Percentiles rank a stretch among this genome's conserved stretches.
phyloP scores from a whole-genome alignment of 1,140 invertebrate genomes.

The Zaprionus inermis region DNA sequence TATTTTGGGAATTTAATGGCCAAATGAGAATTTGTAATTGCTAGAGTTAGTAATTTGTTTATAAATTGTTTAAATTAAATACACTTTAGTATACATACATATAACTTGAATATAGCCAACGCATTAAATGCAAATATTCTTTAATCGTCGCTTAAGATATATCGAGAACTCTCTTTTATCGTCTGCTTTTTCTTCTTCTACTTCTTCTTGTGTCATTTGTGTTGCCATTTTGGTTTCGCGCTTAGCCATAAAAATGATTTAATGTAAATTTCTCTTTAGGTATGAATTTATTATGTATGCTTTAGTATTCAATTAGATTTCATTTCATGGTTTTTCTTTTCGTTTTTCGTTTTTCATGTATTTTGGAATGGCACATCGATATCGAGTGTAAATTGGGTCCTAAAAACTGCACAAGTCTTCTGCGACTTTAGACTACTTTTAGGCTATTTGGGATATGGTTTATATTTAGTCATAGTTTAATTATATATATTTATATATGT shows the following conservation, averaged over 20 bases:
- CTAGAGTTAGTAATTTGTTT: constrained; percentile 69
- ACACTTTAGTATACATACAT: constrained; percentile 67
- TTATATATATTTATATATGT: not conserved
- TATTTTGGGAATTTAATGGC: constrained; percentile 22
- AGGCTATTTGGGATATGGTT: constrained; percentile 80
- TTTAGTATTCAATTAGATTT: constrained; percentile 23
- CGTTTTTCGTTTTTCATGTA: constrained; percentile 11
- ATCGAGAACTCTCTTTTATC: constrained; percentile 38
- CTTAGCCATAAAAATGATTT: constrained; percentile 54
- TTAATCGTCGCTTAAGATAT: constrained; percentile 50
- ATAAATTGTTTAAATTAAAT: constrained; percentile 76
- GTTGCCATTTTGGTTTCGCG: constrained; percentile 57
- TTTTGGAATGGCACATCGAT: constrained; percentile 78
- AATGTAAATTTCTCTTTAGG: constrained; percentile 50
- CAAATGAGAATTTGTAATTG: constrained; percentile 49
- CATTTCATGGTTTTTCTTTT: constrained; percentile 18
- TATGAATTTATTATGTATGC: constrained; percentile 40
- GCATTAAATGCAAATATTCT: constrained; percentile 78
- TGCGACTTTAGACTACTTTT: constrained; percentile 72
- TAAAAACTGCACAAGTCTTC: constrained; percentile 70
- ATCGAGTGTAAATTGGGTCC: constrained; percentile 63
- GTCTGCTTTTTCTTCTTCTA: constrained; percentile 13
- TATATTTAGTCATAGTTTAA: constrained; percentile 58
- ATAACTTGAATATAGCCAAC: constrained; percentile 58
- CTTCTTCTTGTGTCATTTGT: constrained; percentile 14